Evolutionary conservation across 2,113 vertebrate genomes (phyloP), one percentile per base, ranked within the genome.

Genomic region (Corythornis madagascariensis): DNA sequence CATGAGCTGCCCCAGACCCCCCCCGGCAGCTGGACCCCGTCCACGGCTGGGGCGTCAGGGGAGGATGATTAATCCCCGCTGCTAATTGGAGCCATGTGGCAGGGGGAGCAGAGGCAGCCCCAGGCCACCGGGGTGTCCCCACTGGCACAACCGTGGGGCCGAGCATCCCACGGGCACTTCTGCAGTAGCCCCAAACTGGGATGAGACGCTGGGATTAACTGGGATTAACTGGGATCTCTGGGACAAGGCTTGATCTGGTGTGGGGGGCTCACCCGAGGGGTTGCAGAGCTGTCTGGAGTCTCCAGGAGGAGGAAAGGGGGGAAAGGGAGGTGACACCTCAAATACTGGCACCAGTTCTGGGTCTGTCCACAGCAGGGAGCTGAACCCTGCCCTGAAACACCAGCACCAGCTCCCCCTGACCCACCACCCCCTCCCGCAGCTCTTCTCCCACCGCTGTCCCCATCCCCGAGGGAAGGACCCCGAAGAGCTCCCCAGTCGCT

Each of bases 21-120:
- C 4, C 1, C 13, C 48, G 3, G 2, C 57, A 78, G 72, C 85
- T 83, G 92, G 92, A 71, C 22, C 60, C 7, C 1, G 1, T 81
- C 87, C 31, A 12, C 1, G 1, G 61, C 66, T 33, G 11, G 8
- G 16, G 53, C 17, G 13, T 15, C 6, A 8, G 15, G 40, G 43
- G 26, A 2, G 8, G 92, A 6, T 21, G 48, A 66, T 83, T 95
- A 93, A 89, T 10, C 67, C 15, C 13, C 28, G 20, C 48, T 52
- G 73, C 28, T 97, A 95, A 97, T 97, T 90, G 88, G 85, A 96
- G 85, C 79, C 96, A 84, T 82, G 83, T 88, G 92, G 22, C 25
- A 2, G 2, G 61, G 31, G 45, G 52, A 67, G 63, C 0, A 3
- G 0, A 15, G 70, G 42, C 33, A 24, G 61, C 6, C 7, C 31